These are phyloP conservation scores for Phoxinus phoxinus DNA, from an alignment of 2,113 vertebrate species.

Conservation along the genomic window DNA sequence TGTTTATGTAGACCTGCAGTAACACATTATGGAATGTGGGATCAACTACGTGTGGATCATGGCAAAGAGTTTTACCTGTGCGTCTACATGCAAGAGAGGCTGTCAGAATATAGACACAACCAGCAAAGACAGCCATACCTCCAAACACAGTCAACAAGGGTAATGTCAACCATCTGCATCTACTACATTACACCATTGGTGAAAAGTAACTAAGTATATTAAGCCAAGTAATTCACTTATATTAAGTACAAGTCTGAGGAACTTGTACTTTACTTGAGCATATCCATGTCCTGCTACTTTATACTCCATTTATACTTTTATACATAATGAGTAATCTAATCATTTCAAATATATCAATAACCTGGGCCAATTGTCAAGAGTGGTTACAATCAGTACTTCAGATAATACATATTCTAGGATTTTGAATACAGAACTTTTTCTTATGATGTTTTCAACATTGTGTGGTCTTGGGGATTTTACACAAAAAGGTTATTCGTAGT, in stretches of 20 bases:
- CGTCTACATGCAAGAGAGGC: constrained; percentile 3
- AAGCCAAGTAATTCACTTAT: neutral
- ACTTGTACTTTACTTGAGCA: neutral
- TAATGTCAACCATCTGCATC: neutral
- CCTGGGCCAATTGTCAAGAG: too few relatives aligned
- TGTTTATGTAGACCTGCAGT: constrained; percentile 9
- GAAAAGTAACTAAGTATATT: neutral
- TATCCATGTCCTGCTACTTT: neutral
- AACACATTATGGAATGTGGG: constrained; percentile 1
- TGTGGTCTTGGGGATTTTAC: too few relatives aligned
- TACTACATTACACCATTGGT: neutral
- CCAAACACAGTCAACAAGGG: neutral
- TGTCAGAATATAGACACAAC: constrained; percentile 12
- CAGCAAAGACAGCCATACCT: neutral
- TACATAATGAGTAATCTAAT: too few relatives aligned
- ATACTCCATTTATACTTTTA: too few relatives aligned
- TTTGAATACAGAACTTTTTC: too few relatives aligned
- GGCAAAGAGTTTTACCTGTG: neutral
- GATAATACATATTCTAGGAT: too few relatives aligned
- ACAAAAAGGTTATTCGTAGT: too few relatives aligned
- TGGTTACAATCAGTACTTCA: too few relatives aligned
- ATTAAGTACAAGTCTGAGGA: neutral
- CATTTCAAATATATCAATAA: too few relatives aligned
- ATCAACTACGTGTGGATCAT: neutral
- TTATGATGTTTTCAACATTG: too few relatives aligned